These are phyloP conservation scores for Callionymus lyra DNA, from an alignment of 2,113 vertebrate genomes.

Conservation along the genomic window DNA sequence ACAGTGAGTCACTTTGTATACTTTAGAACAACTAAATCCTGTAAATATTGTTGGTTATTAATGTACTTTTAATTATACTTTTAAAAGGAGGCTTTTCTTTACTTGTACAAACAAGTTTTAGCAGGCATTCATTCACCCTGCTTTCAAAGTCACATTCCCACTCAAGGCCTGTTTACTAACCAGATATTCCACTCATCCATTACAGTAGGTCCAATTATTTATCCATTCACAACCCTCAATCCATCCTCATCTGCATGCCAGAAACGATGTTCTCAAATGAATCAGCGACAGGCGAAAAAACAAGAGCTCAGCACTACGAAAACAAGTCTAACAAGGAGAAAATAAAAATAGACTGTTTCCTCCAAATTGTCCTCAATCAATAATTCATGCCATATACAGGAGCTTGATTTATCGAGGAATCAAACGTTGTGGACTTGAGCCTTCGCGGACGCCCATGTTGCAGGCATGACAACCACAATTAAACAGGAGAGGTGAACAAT, in stretches of 20 bases:
- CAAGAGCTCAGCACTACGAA: conserved; percentile 20
- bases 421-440: conserved; percentile 50
- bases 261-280: conserved; percentile 12
- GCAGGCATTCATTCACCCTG: no score
- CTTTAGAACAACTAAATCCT: no score
- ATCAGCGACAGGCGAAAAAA: conserved; percentile 6
- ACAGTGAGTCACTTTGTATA: no score
- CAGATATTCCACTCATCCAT: no score
- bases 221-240: conserved; percentile 18
- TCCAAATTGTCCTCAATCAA: conserved; percentile 53
- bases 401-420: conserved; percentile 58
- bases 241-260: conserved; percentile 17
- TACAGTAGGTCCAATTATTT: neutral
- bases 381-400: conserved; percentile 51
- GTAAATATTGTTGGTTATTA: no score
- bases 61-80: no score
- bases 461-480: conserved; percentile 36
- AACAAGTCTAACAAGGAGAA: conserved; percentile 45
- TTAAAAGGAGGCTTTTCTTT: no score
- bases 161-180: no score
- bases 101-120: no score
- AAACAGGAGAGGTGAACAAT: conserved; percentile 49
- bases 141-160: no score
- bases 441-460: conserved; percentile 39
- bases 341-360: conserved; percentile 55